A percentile compares a stretch with the other conserved stretches of the same genome.
Evolutionary conservation across 2,888 invertebrate genomes (phyloP).

Genomic region (Meiosimyza decipiens): DNA sequence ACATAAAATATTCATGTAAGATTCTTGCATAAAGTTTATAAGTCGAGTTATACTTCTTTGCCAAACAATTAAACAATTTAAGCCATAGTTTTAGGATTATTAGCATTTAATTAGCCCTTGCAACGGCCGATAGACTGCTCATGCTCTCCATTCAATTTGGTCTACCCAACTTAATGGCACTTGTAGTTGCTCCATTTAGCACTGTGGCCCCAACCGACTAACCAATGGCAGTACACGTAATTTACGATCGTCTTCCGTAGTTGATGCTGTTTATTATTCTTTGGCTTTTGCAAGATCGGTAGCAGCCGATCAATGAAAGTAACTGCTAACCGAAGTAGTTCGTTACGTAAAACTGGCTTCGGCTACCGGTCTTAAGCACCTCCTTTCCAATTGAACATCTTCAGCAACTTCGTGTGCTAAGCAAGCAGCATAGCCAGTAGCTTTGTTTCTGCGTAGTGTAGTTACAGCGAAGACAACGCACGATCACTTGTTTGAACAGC

Average conservation of each 20-base stretch:
- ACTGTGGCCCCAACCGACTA: neutral
- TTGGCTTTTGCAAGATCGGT: neutral
- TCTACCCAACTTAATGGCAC: too few species aligned
- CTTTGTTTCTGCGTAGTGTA: slow-evolving; percentile 32
- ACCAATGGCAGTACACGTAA: neutral
- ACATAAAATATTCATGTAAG: too few species aligned
- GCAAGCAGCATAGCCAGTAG: neutral
- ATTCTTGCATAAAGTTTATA: too few species aligned
- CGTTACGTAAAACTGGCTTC: slow-evolving; percentile 49
- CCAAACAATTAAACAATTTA: too few species aligned
- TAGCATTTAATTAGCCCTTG: slow-evolving; percentile 33
- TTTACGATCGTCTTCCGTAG: too few species aligned
- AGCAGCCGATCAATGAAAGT: slow-evolving; percentile 25
- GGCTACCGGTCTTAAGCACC: slow-evolving; percentile 67
- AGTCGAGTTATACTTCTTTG: too few species aligned
- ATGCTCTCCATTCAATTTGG: too few species aligned
- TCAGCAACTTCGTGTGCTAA: neutral
- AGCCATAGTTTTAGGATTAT: too few species aligned
- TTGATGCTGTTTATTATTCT: slow-evolving; percentile 20
- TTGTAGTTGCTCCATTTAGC: too few species aligned
- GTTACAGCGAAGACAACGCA: neutral
- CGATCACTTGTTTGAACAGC: neutral
- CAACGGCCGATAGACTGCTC: too few species aligned
- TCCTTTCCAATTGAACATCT: slow-evolving; percentile 50
- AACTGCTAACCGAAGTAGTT: slow-evolving; percentile 24